phyloP scores from a whole-genome alignment of 2,113 vertebrate species.

The Ploceus nigricollis region DNA sequence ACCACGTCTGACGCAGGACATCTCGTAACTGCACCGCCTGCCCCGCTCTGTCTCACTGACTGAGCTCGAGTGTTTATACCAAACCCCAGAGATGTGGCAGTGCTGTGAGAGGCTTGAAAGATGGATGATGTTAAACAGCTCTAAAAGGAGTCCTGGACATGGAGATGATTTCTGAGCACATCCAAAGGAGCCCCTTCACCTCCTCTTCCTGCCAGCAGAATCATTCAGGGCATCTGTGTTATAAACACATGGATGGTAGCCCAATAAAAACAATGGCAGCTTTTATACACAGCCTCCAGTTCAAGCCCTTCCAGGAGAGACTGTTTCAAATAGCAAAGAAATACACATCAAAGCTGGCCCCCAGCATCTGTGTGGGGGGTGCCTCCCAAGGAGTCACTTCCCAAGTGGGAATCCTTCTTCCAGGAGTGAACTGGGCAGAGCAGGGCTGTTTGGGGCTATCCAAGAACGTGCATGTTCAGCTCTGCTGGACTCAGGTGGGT shows the following conservation, averaged over 20 bases:
- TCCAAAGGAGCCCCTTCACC: background rate
- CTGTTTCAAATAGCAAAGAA: background rate
- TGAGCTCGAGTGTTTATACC: background rate
- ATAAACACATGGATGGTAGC: background rate
- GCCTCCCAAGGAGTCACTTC: fast-evolving
- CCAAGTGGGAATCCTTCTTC: background rate
- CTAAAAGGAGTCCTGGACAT: background rate
- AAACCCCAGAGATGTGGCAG: background rate
- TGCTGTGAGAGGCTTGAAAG: background rate
- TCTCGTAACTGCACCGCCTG: fast-evolving
- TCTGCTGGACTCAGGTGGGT: background rate
- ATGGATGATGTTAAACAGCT: background rate
- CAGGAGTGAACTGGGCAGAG: background rate
- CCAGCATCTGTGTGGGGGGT: background rate
- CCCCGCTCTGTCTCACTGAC: fast-evolving
- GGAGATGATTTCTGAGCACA: background rate
- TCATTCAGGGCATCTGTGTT: background rate
- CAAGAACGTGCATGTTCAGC: background rate
- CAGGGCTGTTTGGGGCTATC: background rate
- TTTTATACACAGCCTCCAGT: background rate
- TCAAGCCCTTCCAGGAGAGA: background rate
- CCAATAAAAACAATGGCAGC: background rate
- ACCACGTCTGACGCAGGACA: background rate
- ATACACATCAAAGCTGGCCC: background rate
- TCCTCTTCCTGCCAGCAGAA: background rate